Base-by-base conservation (phyloP, 2,888 invertebrate genomes). In the Diplazon laetatorius region DNA sequence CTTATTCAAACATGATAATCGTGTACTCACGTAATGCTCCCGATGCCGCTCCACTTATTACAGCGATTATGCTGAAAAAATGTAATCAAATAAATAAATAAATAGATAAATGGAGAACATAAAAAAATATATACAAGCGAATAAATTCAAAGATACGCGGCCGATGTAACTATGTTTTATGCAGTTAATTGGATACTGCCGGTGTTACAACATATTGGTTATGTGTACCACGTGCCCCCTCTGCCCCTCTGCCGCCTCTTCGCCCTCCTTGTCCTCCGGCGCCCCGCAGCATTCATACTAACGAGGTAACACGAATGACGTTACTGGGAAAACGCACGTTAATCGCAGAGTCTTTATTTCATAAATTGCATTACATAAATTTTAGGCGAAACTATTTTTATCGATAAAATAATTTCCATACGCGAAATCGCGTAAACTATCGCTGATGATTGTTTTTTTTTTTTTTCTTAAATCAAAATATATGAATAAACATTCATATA, bases 1-100 rank as follows among this genome's bases (percentile, higher is more conserved):
- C n/a, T n/a, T n/a, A n/a, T 57, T 18, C 8, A 35, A 18, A 14
- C 48, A 9, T 30, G 35, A 4, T 46, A 30, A 16, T 70, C 12
- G 20, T 73, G 59, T 76, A 83, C 82, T 84, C 81, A 84, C 82
- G 83, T 82, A 84, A 76, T 57, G 72, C 80, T 12, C 73, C 81
- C 20, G 78, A 80, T 71, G 80, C 22, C 14, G 72, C 72, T 39
- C 68, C 75, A 55, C 72, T 37, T 35, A 83, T 16, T 35, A 73
- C 44, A 20, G 42, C 76, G 59, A 39, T 59, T 35, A 83, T 46
- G 72, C 83, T 83, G 74, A 39, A 70, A 78, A 72, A 80, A 76
- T 66, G 30, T 5, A 6, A 30, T 5, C 2, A 6, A 6, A 76
- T 65, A 57, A 66, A 48, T 44, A 25, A 72, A 55, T 57, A 52